phyloP scores from a whole-genome alignment of 1,140 invertebrate species.

The Sitophilus oryzae region DNA sequence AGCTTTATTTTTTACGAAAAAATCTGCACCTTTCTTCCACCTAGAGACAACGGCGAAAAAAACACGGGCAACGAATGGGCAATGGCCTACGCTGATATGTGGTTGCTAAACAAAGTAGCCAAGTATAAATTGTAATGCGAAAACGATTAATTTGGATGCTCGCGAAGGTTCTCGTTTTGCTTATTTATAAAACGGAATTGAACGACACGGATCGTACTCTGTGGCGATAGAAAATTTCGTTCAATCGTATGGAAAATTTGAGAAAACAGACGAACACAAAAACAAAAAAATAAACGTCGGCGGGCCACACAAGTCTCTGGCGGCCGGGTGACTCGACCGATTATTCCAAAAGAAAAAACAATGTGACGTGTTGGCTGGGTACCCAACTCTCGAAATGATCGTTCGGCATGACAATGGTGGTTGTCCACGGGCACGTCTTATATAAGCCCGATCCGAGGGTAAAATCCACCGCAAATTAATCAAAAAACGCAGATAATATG shows the following conservation, averaged over 20 bases:
- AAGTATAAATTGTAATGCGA: neutral
- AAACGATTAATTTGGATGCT: neutral
- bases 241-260: neutral
- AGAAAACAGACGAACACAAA: too few species aligned
- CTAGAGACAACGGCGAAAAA: too few species aligned
- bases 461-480: neutral
- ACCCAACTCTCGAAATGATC: conserved; percentile 16
- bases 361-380: conserved; percentile 25
- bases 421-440: conserved; percentile 11
- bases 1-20: too few species aligned
- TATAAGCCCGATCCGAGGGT: too few species aligned
- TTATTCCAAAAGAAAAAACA: conserved; percentile 22
- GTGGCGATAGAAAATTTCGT: too few species aligned
- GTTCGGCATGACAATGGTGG: conserved; percentile 17
- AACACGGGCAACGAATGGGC: too few species aligned
- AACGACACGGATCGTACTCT: too few species aligned
- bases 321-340: conserved; percentile 17
- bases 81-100: conserved; percentile 4
- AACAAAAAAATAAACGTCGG: too few species aligned
- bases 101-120: conserved; percentile 1
- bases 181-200: neutral
- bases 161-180: conserved; percentile 2
- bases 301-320: too few species aligned
- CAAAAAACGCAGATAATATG: conserved; percentile 26
- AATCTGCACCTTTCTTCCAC: too few species aligned